Conservation (phyloP, 2,888 invertebrate species). For the Orthosia gracilis region DNA sequence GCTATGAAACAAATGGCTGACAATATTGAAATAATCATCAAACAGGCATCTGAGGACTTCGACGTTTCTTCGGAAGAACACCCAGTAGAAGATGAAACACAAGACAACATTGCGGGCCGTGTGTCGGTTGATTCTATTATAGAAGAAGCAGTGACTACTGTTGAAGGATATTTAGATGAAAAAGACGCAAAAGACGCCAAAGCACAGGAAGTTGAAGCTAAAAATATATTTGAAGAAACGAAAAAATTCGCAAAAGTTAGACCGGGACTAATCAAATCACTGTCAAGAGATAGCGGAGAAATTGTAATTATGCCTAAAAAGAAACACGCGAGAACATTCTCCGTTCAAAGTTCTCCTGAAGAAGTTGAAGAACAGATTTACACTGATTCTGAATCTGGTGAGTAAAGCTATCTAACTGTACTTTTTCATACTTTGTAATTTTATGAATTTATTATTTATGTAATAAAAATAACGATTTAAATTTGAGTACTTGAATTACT, state of each 20-base stretch:
- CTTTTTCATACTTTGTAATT: too few species aligned
- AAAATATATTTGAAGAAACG: constrained; percentile 80
- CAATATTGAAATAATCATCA: constrained; percentile 89
- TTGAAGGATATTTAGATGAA: constrained; percentile 83
- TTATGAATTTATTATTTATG: too few species aligned
- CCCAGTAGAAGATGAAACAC: constrained; percentile 70
- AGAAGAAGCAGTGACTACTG: constrained; percentile 86
- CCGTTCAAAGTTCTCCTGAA: constrained; percentile 90
- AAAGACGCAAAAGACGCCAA: constrained; percentile 76
- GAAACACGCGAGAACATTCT: constrained; percentile 87
- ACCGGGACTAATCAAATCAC: constrained; percentile 86
- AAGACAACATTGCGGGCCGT: constrained; percentile 81
- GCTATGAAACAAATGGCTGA: constrained; percentile 90
- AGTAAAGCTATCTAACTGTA: constrained; percentile 8
- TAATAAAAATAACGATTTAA: too few species aligned
- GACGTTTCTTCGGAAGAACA: constrained; percentile 86
- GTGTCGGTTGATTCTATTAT: constrained; percentile 89
- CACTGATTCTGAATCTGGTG: constrained; percentile 90
- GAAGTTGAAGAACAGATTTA: constrained; percentile 90
- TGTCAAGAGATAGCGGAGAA: constrained; percentile 88
- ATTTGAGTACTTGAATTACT: constrained; percentile 33
- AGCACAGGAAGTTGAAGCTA: constrained; percentile 75
- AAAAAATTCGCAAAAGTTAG: constrained; percentile 81
- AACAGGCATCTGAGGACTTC: constrained; percentile 88
- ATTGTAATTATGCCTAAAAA: constrained; percentile 88